Conservation (phyloP, 2,888 invertebrate species). For the Acleris literana region DNA sequence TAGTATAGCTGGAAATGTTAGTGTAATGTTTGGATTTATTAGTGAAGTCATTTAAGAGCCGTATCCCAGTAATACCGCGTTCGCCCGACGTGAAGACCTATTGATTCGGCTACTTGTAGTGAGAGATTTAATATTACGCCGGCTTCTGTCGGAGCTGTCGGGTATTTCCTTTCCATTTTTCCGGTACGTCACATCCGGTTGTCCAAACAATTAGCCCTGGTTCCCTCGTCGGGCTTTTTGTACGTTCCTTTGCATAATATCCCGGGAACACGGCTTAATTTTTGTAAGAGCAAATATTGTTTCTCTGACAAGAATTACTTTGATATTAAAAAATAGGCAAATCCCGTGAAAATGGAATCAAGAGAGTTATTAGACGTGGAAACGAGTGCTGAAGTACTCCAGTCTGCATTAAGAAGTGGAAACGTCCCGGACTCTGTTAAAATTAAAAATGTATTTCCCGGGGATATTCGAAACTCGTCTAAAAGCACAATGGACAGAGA, state of each 20-base stretch:
- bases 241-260: constrained; percentile 56
- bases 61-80: constrained; percentile 21
- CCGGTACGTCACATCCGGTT: constrained; percentile 60
- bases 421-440: constrained; percentile 43
- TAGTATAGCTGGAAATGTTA: constrained; percentile 9
- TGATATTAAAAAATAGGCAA: constrained; percentile 26
- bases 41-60: constrained; percentile 23
- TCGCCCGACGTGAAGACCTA: constrained; percentile 12
- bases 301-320: constrained; percentile 34
- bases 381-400: constrained; percentile 33
- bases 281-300: constrained; percentile 54
- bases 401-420: constrained; percentile 36
- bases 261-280: constrained; percentile 54
- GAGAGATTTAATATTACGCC: constrained; percentile 45
- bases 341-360: constrained; percentile 25
- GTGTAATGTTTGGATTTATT: constrained; percentile 20
- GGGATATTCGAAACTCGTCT: constrained; percentile 44
- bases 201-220: constrained; percentile 61
- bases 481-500: constrained; percentile 47
- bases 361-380: constrained; percentile 32
- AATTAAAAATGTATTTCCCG: constrained; percentile 51
- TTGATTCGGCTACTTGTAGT: constrained; percentile 29
- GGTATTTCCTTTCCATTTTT: constrained; percentile 61
- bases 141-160: constrained; percentile 50
- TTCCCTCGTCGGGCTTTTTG: constrained; percentile 46